Conservation (phyloP, 64 coral and sea anemone genomes). For the Trachythela sp. region DNA sequence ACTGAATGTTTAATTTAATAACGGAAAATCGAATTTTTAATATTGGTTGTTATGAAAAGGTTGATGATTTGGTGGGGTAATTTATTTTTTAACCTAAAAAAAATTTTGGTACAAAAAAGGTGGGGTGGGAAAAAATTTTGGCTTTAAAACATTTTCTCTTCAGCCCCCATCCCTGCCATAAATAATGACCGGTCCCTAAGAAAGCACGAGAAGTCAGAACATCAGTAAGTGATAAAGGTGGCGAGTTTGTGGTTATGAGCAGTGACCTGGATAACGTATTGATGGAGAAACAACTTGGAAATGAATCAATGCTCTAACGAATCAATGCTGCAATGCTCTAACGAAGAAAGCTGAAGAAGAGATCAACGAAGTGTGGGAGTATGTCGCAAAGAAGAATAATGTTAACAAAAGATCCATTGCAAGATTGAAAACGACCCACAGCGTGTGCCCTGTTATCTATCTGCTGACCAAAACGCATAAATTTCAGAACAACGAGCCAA, state of each 20-base stretch:
- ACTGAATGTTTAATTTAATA: too few relatives aligned
- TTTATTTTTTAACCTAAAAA: too few relatives aligned
- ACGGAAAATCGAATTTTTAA: too few relatives aligned
- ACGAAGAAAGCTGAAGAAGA: background rate
- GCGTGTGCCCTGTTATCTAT: background rate
- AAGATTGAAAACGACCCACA: background rate
- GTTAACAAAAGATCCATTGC: background rate
- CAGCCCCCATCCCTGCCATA: too few relatives aligned
- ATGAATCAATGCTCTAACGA: background rate
- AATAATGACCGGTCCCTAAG: too few relatives aligned
- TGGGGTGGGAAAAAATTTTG: too few relatives aligned
- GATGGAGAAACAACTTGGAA: background rate
- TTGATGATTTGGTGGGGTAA: too few relatives aligned
- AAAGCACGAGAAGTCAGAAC: background rate
- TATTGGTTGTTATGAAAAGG: too few relatives aligned
- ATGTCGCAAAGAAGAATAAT: background rate
- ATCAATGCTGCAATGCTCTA: background rate
- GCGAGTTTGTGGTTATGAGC: background rate
- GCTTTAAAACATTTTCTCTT: too few relatives aligned
- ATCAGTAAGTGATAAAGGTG: background rate
- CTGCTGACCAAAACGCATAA: background rate
- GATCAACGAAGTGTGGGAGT: background rate
- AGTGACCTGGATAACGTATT: background rate
- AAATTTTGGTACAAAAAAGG: too few relatives aligned
- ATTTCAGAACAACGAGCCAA: background rate